Percentiles rank a stretch among this genome's conserved stretches.
Evolutionary conservation across 2,888 invertebrate genomes (phyloP).

Genomic region (Ecliptopera silaceata): DNA sequence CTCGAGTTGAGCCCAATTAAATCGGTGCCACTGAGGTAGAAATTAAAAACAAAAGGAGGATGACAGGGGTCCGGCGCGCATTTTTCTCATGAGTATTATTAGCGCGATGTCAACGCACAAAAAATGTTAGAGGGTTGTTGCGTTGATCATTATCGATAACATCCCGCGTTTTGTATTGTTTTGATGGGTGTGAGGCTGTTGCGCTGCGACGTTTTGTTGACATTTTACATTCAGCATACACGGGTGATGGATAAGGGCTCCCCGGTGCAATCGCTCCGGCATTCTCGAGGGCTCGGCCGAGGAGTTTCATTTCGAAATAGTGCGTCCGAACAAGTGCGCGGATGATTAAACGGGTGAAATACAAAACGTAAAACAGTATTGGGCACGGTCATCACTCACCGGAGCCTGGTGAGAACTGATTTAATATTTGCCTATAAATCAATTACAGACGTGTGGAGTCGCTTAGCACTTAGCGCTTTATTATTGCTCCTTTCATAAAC

Average conservation of each 20-base stretch:
- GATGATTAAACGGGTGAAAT: conserved; percentile 62
- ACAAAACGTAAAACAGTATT: conserved; percentile 64
- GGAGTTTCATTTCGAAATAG: conserved; percentile 47
- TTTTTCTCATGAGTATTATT: conserved; percentile 83
- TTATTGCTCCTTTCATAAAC: conserved; percentile 64
- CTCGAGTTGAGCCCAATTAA: conserved; percentile 82
- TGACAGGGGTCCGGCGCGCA: conserved; percentile 78
- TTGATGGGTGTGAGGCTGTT: conserved; percentile 76
- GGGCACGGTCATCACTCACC: conserved; percentile 69
- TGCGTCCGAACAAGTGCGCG: conserved; percentile 62
- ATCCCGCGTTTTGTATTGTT: conserved; percentile 81
- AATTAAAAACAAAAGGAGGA: conserved; percentile 83
- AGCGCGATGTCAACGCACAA: conserved; percentile 82
- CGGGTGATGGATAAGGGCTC: conserved; percentile 64
- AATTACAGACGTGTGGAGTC: conserved; percentile 70
- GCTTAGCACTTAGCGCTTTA: conserved; percentile 66
- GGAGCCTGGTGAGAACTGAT: conserved; percentile 72
- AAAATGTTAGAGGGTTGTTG: conserved; percentile 79
- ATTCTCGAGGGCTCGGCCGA: conserved; percentile 17
- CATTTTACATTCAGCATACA: conserved; percentile 68
- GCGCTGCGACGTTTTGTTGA: conserved; percentile 68
- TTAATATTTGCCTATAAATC: conserved; percentile 81
- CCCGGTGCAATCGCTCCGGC: conserved; percentile 42
- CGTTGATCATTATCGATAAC: conserved; percentile 78
- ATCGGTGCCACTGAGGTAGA: conserved; percentile 84